These are phyloP conservation scores for Eledone cirrhosa DNA, from an alignment of 2,888 invertebrate species.

Conservation along the genomic window DNA sequence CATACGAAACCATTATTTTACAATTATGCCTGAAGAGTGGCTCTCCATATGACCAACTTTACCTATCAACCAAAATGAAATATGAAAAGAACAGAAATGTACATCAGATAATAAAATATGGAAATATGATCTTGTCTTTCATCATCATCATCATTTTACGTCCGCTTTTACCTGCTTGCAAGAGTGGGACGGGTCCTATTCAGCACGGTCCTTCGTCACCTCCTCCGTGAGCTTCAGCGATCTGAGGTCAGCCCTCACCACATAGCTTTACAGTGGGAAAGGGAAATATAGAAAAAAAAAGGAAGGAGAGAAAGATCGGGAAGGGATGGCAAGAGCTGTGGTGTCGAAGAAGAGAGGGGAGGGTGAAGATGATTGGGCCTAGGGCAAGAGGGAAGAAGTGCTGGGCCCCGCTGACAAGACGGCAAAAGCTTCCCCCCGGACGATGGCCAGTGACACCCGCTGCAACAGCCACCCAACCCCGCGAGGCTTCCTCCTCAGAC, in stretches of 20 bases:
- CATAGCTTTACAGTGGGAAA: too few species aligned
- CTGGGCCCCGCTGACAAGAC: neutral
- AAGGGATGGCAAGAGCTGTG: neutral
- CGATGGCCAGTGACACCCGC: too few species aligned
- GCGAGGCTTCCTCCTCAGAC: too few species aligned
- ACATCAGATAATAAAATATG: neutral
- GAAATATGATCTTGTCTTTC: neutral
- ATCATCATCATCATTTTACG: neutral
- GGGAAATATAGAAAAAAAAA: too few species aligned
- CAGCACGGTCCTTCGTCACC: too few species aligned
- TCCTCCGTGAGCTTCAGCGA: too few species aligned
- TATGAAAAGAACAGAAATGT: neutral
- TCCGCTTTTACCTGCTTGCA: neutral
- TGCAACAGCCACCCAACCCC: too few species aligned
- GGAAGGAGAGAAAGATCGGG: neutral
- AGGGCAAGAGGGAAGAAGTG: neutral
- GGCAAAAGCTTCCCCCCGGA: too few species aligned
- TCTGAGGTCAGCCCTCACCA: too few species aligned
- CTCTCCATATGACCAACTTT: too few species aligned
- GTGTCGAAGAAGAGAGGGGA: neutral
- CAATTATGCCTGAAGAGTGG: too few species aligned
- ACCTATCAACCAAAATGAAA: neutral
- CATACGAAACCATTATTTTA: too few species aligned
- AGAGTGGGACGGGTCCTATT: neutral
- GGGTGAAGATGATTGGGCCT: neutral